These are phyloP conservation scores for Echiichthys vipera DNA, from an alignment of 2,797 vertebrate species.

Conservation along the genomic window DNA sequence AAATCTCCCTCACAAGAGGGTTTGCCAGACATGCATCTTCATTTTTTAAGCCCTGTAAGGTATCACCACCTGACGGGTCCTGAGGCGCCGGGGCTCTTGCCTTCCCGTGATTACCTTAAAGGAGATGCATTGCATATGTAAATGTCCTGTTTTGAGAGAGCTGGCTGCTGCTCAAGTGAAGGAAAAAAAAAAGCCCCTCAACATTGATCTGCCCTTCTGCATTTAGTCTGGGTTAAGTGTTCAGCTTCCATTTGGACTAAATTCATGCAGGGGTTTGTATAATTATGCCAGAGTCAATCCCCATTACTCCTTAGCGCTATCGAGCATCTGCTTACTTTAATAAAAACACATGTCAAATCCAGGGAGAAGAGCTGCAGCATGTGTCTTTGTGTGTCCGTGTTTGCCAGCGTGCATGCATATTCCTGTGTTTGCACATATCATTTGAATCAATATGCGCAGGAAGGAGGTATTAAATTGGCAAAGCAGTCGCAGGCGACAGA, in stretches of 20 bases:
- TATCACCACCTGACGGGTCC: slow-evolving; percentile 55
- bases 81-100: slow-evolving; percentile 47
- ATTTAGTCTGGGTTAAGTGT: slow-evolving; percentile 83
- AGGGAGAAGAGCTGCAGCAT: slow-evolving; percentile 76
- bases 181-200: slow-evolving; percentile 75
- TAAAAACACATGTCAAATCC: slow-evolving; percentile 92
- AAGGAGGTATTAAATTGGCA: slow-evolving; percentile 81
- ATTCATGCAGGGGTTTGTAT: slow-evolving; percentile 92
- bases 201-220: slow-evolving; percentile 86
- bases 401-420: slow-evolving; percentile 37
- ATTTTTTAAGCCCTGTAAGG: slow-evolving; percentile 58
- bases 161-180: slow-evolving; percentile 66
- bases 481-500: slow-evolving; percentile 53
- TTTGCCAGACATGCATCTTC: slow-evolving; percentile 71
- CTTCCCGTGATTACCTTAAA: slow-evolving; percentile 77
- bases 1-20: slow-evolving; percentile 38
- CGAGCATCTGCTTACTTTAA: slow-evolving; percentile 96
- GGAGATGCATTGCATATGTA: slow-evolving; percentile 77
- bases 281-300: slow-evolving; percentile 97
- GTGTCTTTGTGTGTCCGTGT: slow-evolving; percentile 34
- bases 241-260: slow-evolving; percentile 91
- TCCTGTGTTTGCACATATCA: slow-evolving; percentile 60
- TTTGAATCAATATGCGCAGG: slow-evolving; percentile 87
- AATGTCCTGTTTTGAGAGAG: slow-evolving; percentile 66
- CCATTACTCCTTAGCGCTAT: slow-evolving; percentile 95